These are phyloP conservation scores for Linnaemya vulpina DNA, from an alignment of 2,888 invertebrate genomes.

Conservation along the genomic window DNA sequence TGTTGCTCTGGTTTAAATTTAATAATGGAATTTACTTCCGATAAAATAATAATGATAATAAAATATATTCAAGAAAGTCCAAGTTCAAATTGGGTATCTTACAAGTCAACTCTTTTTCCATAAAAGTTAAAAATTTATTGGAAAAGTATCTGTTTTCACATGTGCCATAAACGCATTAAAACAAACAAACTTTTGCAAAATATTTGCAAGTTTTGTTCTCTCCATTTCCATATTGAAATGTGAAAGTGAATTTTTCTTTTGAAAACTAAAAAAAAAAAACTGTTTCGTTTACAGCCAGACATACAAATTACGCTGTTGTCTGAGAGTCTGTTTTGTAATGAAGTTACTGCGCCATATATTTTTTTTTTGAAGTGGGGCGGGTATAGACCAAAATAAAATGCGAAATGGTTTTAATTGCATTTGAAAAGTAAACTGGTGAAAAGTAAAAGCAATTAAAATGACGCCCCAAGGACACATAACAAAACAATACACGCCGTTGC, in stretches of 20 bases:
- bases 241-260: background rate
- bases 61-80: no score
- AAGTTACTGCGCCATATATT: background rate
- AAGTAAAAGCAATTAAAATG: conserved; percentile 81
- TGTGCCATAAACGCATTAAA: no score
- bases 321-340: background rate
- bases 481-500: conserved; percentile 60
- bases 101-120: background rate
- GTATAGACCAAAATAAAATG: conserved; percentile 70
- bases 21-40: no score
- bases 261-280: background rate
- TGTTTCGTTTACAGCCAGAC: background rate
- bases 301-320: background rate
- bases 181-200: no score
- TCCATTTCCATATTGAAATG: no score
- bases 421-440: conserved; percentile 82
- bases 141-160: no score
- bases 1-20: no score
- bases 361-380: background rate
- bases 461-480: conserved; percentile 83
- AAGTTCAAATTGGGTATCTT: no score
- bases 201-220: no score
- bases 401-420: conserved; percentile 80
- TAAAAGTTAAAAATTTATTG: no score
- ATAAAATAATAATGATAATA: no score